Conservation (phyloP, 1,140 invertebrate species). For the Octopus bimaculoides region DNA sequence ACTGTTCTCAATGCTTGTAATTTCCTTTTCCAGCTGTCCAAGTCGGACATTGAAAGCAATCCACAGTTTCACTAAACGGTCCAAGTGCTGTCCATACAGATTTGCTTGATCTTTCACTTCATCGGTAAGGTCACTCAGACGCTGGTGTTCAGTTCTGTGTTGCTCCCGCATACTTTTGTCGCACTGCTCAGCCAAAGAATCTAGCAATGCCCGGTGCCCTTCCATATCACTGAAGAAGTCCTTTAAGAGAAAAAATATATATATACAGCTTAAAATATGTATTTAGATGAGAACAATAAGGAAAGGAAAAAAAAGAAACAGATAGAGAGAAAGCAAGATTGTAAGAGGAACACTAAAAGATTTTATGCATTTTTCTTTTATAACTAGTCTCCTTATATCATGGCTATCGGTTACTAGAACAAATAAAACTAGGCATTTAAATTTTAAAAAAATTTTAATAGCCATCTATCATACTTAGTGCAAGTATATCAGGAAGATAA, state of each 20-base stretch:
- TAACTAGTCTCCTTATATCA: no score
- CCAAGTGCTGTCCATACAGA: conserved; percentile 48
- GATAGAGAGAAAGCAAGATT: no score
- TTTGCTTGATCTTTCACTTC: conserved; percentile 50
- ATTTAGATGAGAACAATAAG: no score
- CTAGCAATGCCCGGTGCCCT: conserved; percentile 48
- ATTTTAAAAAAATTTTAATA: no score
- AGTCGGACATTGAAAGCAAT: conserved; percentile 42
- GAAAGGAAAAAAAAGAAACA: no score
- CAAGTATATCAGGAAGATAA: no score
- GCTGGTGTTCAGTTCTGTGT: conserved; percentile 37
- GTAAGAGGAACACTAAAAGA: no score
- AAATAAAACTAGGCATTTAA: no score
- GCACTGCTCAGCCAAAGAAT: conserved; percentile 45
- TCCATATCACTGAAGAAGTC: conserved; percentile 55
- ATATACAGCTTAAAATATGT: not conserved
- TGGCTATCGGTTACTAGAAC: no score
- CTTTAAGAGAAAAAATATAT: conserved; percentile 29
- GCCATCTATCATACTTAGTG: no score
- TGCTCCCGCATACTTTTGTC: conserved; percentile 38
- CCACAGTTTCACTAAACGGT: conserved; percentile 46
- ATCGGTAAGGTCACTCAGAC: conserved; percentile 44
- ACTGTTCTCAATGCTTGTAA: not conserved
- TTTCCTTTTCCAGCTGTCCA: conserved; percentile 22
- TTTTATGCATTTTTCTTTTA: no score